Evolutionary conservation across 2,113 vertebrate species (phyloP).

Genomic region (Ochotona princeps): DNA sequence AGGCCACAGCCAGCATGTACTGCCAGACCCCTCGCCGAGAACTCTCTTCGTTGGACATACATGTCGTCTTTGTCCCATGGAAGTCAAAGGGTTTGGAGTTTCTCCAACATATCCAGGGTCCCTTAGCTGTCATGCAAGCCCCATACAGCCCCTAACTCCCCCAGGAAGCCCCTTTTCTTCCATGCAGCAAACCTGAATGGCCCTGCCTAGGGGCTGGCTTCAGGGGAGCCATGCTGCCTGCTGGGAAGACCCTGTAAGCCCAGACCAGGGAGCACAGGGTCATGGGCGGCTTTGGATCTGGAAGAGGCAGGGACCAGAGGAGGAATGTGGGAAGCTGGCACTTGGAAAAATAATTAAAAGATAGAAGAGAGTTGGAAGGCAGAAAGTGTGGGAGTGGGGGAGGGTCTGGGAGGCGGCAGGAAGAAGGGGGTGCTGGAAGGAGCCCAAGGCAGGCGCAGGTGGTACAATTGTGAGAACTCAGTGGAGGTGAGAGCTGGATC

Average conservation of each 20-base stretch:
- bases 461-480: too few relatives aligned
- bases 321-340: not conserved
- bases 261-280: fast-evolving
- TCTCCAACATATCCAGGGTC: not conserved
- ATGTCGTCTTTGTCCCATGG: too few relatives aligned
- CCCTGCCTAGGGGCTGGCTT: not conserved
- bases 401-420: fast-evolving
- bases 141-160: too few relatives aligned
- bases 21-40: not conserved
- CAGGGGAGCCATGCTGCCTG: fast-evolving
- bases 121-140: not conserved
- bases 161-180: not conserved
- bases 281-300: not conserved
- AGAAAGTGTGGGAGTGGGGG: too few relatives aligned
- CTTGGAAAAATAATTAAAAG: too few relatives aligned
- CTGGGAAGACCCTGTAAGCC: not conserved
- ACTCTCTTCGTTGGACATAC: too few relatives aligned
- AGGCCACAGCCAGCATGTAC: fast-evolving
- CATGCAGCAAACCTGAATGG: fast-evolving
- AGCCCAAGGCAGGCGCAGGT: fast-evolving
- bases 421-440: too few relatives aligned
- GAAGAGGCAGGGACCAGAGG: not conserved
- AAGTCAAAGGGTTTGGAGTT: not conserved
- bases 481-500: too few relatives aligned
- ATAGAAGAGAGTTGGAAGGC: not conserved